Percentiles rank a stretch among this genome's conserved stretches.
Conservation (phyloP, 2,888 invertebrate genomes). For the Enchytraeus crypticus region DNA sequence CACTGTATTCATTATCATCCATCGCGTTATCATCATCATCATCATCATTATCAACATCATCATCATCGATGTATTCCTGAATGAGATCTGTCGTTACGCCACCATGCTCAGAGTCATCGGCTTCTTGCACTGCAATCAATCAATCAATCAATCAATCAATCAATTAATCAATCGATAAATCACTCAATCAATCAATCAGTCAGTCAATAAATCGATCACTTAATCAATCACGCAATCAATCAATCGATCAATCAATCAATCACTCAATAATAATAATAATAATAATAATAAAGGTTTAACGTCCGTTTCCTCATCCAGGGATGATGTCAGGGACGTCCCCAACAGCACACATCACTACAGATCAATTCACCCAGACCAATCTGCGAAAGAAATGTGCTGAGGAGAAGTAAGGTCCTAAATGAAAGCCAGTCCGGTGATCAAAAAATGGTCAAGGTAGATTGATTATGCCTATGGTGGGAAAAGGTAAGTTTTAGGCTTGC, state of each 20-base stretch:
- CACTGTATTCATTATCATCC: neutral
- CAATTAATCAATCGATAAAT: neutral
- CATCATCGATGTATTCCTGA: neutral
- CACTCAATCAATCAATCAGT: neutral
- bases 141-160: neutral
- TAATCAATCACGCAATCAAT: neutral
- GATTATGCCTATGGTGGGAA: too few species aligned
- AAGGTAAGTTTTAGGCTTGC: too few species aligned
- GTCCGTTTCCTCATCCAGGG: too few species aligned
- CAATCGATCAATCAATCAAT: neutral
- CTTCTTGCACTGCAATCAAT: neutral
- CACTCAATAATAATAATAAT: too few species aligned
- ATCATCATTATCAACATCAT: neutral
- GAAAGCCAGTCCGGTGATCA: too few species aligned
- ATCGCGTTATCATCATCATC: neutral
- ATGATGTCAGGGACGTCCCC: too few species aligned
- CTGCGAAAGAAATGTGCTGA: too few species aligned
- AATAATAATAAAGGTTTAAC: neutral
- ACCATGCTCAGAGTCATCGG: neutral
- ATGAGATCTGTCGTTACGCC: neutral
- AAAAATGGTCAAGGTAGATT: too few species aligned
- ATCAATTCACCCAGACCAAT: too few species aligned
- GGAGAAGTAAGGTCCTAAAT: too few species aligned
- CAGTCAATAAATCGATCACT: neutral
- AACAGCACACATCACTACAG: too few species aligned